Evolutionary conservation across 2,888 invertebrate species (phyloP), one percentile per base, ranked within the genome.

Genomic region (Agrotis ipsilon): DNA sequence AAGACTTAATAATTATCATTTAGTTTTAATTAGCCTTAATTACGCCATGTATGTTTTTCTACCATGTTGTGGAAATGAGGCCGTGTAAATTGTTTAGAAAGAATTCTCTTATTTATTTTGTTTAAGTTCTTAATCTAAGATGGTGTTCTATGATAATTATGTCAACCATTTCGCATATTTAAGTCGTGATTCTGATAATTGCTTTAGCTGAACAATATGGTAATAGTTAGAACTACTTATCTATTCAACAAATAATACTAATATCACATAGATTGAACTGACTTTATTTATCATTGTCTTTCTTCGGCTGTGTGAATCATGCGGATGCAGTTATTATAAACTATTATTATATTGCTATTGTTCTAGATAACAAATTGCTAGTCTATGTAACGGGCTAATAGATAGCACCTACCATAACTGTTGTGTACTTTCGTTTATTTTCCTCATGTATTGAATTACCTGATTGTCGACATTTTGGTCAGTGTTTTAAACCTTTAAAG

Each of bases 1-100:
- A 80, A 82, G 82, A 82, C 81, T 82, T 80, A 78, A 62, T 64
- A 80, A 74, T 68, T 71, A 79, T n/a, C 54, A 64, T 55, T 65
- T 48, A 67, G 59, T 65, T 46, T 59, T 65, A 81, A 63, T 75
- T 68, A 75, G 32, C 18, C 58, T 59, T 71, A 74, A 9, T 68
- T 64, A 67, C 24, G 61, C 52, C 21, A 51, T 27, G 19, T 60
- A 32, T 71, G 51, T 71, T 51, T 52, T 58, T 69, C 19, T 61
- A 45, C 43, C 18, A 14, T 54, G 32, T 65, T 46, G 48, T 32
- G 54, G 13, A n/a, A 54, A 51, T 54, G 13, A 75, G 27, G n/a
- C 16, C 27, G 62, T 62, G 48, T 57, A 46, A 52, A 71, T 64
- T 67, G 51, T 75, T 55, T 54, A 77, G 58, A 63, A 79, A 77